phyloP scores from a whole-genome alignment of 2,888 invertebrate genomes.

The Leptarthrus brevirostris region DNA sequence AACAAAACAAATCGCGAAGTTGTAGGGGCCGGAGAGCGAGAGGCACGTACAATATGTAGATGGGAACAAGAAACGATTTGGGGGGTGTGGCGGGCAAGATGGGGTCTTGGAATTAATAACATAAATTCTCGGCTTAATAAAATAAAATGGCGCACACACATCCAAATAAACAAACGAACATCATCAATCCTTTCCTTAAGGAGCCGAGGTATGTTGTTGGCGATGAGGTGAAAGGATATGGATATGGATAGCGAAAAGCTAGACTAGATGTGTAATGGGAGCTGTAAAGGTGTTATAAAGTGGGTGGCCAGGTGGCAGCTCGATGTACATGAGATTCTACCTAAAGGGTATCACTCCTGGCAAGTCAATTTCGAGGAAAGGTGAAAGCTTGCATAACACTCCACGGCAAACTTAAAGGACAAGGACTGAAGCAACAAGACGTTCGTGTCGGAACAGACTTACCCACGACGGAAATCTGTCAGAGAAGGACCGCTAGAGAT shows the following conservation, averaged over 20 bases:
- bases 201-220: neutral
- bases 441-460: conserved; percentile 1
- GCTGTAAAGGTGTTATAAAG: conserved; percentile 15
- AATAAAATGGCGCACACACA: conserved; percentile 41
- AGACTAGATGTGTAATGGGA: neutral
- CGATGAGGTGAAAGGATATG: conserved; percentile 11
- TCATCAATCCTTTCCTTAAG: conserved; percentile 47
- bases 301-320: neutral
- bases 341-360: neutral
- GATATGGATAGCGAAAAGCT: conserved; percentile 13
- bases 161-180: conserved; percentile 41
- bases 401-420: neutral
- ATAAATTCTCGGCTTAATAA: conserved; percentile 51
- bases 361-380: conserved; percentile 28
- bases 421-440: conserved; percentile 21
- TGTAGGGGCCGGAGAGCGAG: neutral
- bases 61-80: neutral
- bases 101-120: conserved; percentile 47
- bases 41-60: neutral
- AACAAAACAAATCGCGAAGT: conserved; percentile 9
- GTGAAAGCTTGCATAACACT: conserved; percentile 27
- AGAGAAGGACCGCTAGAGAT: conserved; percentile 1
- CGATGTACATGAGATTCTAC: too few species aligned
- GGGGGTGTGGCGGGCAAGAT: neutral
- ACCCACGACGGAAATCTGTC: neutral